Evolutionary conservation across 2,888 invertebrate species (phyloP).

Genomic region (Drosophila mimetica): DNA sequence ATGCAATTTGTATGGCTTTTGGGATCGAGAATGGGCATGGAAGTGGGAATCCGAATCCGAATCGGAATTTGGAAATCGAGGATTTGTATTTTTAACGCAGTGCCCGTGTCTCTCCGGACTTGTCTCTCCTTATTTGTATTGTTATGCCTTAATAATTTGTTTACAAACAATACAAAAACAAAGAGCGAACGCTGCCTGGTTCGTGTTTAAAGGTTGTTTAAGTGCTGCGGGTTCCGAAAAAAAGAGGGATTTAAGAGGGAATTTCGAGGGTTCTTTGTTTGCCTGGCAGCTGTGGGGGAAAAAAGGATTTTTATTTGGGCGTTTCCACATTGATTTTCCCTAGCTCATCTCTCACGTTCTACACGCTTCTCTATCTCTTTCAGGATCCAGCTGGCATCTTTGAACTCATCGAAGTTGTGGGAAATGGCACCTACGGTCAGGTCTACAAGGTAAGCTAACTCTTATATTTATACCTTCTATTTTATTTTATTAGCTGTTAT

Average conservation of each 20-base stretch:
- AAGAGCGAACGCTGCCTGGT: slow-evolving; percentile 24
- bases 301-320: slow-evolving; percentile 32
- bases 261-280: slow-evolving; percentile 26
- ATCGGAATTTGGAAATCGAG: slow-evolving; percentile 47
- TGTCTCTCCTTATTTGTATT: slow-evolving; percentile 55
- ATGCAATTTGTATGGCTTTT: slow-evolving; percentile 75
- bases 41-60: slow-evolving; percentile 17
- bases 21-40: slow-evolving; percentile 3
- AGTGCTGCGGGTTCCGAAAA: slow-evolving; percentile 15
- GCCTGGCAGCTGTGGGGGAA: slow-evolving; percentile 24
- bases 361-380: slow-evolving; percentile 73
- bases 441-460: slow-evolving; percentile 95
- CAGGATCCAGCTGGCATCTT: slow-evolving; percentile 99
- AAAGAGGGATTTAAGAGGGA: slow-evolving; percentile 13
- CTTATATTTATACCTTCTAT: background rate
- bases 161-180: slow-evolving; percentile 55
- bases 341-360: slow-evolving; percentile 24
- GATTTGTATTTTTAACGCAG: slow-evolving; percentile 67
- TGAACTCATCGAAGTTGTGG: slow-evolving; percentile 99
- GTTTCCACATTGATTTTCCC: slow-evolving; percentile 32
- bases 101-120: slow-evolving; percentile 6
- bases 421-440: slow-evolving; percentile 99
- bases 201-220: slow-evolving; percentile 23
- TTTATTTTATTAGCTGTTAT: slow-evolving; percentile 5
- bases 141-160: slow-evolving; percentile 73